Evolutionary conservation across 2,888 invertebrate species (phyloP).

Genomic region (Escarpia spicata): DNA sequence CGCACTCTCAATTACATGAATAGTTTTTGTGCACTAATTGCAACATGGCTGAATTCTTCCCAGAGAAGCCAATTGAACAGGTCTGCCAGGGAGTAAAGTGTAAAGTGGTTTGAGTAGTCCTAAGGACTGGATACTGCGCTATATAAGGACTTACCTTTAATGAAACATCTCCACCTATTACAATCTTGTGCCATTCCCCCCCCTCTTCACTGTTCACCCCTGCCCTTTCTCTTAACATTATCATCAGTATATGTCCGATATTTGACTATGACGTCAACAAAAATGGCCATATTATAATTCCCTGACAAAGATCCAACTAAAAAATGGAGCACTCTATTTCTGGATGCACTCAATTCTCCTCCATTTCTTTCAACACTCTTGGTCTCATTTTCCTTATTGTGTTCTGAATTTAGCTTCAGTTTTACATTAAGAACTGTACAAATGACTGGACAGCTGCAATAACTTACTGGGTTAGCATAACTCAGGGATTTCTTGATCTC

Average conservation of each 20-base stretch:
- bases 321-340: neutral
- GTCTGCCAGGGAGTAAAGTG: no score
- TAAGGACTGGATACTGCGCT: no score
- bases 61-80: no score
- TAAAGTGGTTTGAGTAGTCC: no score
- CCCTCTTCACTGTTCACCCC: no score
- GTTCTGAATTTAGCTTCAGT: neutral
- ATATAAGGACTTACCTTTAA: no score
- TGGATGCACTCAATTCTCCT: neutral
- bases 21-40: no score
- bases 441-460: neutral
- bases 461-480: slow-evolving; percentile 49
- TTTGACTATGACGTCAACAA: slow-evolving; percentile 10
- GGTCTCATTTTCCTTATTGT: neutral
- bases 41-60: no score
- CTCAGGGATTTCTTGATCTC: slow-evolving; percentile 67
- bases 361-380: neutral
- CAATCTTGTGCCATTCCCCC: no score
- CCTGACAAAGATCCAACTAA: neutral
- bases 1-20: no score
- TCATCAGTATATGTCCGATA: neutral
- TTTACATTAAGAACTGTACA: neutral
- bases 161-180: no score
- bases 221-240: no score
- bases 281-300: neutral